Evolutionary conservation across 2,113 vertebrate species (phyloP).

Genomic region (Hypocryptadius cinnamomeus): DNA sequence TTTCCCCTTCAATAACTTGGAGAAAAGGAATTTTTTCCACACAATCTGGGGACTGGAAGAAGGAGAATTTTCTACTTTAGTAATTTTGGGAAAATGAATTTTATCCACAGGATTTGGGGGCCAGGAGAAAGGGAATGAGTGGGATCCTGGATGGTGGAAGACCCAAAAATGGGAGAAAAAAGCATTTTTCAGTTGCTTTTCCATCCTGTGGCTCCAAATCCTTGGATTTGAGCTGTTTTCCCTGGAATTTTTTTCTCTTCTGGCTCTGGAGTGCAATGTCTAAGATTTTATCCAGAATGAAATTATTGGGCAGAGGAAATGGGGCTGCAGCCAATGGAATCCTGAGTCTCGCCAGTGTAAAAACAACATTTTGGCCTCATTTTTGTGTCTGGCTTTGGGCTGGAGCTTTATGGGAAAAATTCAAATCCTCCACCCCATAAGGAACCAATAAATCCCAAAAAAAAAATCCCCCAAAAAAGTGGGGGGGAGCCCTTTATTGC

Average conservation of each 20-base stretch:
- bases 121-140: not conserved
- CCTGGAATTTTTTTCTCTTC: not conserved
- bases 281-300: not conserved
- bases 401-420: not conserved
- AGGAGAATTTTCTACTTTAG: not conserved
- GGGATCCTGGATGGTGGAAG: not conserved
- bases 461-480: too few relatives aligned
- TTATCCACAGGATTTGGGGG: not conserved
- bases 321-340: not conserved
- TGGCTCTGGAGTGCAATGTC: not conserved
- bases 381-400: slow-evolving; percentile 7
- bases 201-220: not conserved
- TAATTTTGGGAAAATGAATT: not conserved
- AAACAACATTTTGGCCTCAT: slow-evolving; percentile 46
- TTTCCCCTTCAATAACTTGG: not conserved
- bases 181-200: not conserved
- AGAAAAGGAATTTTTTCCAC: not conserved
- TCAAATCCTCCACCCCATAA: not conserved
- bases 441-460: not conserved
- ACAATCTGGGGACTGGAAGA: not conserved
- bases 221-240: not conserved
- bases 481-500: not conserved
- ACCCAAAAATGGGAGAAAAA: not conserved
- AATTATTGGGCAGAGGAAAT: slow-evolving; percentile 3
- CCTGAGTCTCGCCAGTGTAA: slow-evolving; percentile 28